Evolutionary conservation across 2,113 vertebrate species (phyloP).

Genomic region (Ctenodactylus gundi): DNA sequence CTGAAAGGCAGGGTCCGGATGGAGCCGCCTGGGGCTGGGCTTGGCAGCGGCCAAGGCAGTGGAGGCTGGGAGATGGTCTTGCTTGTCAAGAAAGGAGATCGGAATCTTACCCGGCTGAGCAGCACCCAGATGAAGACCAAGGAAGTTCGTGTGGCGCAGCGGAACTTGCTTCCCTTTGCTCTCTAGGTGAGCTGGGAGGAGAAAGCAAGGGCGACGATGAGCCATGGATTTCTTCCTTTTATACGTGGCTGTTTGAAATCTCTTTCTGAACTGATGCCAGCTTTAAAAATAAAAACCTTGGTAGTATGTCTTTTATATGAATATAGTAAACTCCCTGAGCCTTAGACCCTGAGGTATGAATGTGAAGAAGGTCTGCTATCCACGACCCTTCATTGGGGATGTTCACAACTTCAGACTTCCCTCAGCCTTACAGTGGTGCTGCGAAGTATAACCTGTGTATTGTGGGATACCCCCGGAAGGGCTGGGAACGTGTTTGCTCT

Average conservation of each 20-base stretch:
- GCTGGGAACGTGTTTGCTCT: no score
- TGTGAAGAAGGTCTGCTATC: background rate
- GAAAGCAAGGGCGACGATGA: background rate
- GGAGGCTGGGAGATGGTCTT: background rate
- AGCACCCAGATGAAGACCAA: background rate
- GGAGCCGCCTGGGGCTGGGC: background rate
- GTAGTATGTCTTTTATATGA: background rate
- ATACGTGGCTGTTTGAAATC: background rate
- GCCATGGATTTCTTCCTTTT: background rate
- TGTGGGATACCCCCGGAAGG: background rate
- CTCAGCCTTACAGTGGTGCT: background rate
- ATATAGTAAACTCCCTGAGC: background rate
- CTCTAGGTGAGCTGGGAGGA: background rate
- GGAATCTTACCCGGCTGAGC: background rate
- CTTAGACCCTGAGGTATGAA: background rate
- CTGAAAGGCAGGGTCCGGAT: background rate
- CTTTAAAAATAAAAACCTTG: background rate
- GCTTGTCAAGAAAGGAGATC: background rate
- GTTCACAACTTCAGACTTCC: background rate
- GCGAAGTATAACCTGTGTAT: background rate
- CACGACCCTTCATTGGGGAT: accelerated
- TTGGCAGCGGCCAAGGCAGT: background rate
- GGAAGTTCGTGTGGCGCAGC: background rate
- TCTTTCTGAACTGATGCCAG: background rate
- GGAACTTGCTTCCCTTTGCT: background rate